Percentiles rank a stretch among this genome's conserved stretches.
Evolutionary conservation across 2,888 invertebrate species (phyloP).

Genomic region (Archips xylosteana): DNA sequence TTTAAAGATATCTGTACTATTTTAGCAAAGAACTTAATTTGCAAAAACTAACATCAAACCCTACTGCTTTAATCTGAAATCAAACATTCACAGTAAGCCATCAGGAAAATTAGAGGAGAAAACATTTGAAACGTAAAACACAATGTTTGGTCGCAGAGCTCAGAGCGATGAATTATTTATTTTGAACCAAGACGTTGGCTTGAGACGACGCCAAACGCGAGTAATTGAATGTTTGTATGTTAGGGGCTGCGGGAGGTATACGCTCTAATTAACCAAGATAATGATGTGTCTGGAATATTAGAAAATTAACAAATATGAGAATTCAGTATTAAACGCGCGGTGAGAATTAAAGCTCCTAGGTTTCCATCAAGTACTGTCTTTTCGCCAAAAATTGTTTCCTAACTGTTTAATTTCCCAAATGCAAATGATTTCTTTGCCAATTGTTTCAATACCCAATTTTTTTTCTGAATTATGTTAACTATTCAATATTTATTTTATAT

Average conservation of each 20-base stretch:
- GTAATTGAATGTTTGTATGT: slow-evolving; percentile 52
- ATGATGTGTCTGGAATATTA: slow-evolving; percentile 18
- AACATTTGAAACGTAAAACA: slow-evolving; percentile 40
- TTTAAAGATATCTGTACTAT: not conserved
- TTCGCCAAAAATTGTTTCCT: too few relatives aligned
- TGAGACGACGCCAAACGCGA: slow-evolving; percentile 45
- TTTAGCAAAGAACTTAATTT: not conserved
- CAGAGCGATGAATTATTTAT: slow-evolving; percentile 51
- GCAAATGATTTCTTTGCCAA: too few relatives aligned
- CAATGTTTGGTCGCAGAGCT: slow-evolving; percentile 42
- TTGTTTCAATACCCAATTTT: too few relatives aligned
- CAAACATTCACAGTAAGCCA: slow-evolving; percentile 15
- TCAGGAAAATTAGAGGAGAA: slow-evolving; percentile 31
- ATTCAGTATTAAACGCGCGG: slow-evolving; percentile 1
- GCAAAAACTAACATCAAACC: not conserved
- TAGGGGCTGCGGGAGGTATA: slow-evolving; percentile 15
- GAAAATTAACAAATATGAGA: slow-evolving; percentile 2
- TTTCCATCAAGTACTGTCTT: too few relatives aligned
- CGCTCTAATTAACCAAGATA: slow-evolving; percentile 15
- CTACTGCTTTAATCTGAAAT: not conserved
- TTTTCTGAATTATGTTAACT: too few relatives aligned
- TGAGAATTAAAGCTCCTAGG: not conserved
- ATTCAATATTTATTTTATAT: too few relatives aligned
- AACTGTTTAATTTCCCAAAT: too few relatives aligned
- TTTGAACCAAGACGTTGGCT: slow-evolving; percentile 41